These are phyloP conservation scores for Protodeltote pygarga DNA, from an alignment of 2,888 invertebrate genomes.

Conservation along the genomic window DNA sequence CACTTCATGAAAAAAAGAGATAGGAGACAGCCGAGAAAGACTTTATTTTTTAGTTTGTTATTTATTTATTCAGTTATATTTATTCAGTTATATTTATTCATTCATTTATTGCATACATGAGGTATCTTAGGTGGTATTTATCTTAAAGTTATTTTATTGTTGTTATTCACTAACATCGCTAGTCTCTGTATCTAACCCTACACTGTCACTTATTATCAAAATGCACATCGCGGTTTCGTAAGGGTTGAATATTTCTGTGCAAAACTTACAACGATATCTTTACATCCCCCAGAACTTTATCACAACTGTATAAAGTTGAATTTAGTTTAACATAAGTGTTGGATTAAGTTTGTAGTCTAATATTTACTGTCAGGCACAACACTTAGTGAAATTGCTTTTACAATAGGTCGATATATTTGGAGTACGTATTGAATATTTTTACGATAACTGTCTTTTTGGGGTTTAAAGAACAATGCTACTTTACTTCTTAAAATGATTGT, in stretches of 20 bases:
- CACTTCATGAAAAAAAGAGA: too few species aligned
- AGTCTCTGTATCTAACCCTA: slow-evolving; percentile 48
- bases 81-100: too few species aligned
- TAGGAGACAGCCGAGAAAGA: too few species aligned
- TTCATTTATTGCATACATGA: too few species aligned
- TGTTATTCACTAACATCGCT: too few species aligned
- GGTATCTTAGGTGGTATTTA: too few species aligned
- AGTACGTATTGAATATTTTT: slow-evolving; percentile 16
- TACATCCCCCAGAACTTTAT: slow-evolving; percentile 32
- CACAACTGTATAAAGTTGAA: slow-evolving; percentile 15
- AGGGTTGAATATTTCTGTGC: slow-evolving; percentile 77
- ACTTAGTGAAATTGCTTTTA: slow-evolving; percentile 40
- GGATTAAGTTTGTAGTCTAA: slow-evolving; percentile 10
- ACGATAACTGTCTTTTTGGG: slow-evolving; percentile 19
- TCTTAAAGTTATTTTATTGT: neutral
- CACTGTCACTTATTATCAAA: slow-evolving; percentile 78
- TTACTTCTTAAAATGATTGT: neutral
- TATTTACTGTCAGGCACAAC: slow-evolving; percentile 26
- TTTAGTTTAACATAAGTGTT: neutral
- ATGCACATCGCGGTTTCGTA: slow-evolving; percentile 82
- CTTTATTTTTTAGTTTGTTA: too few species aligned
- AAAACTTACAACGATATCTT: slow-evolving; percentile 43
- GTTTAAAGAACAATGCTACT: neutral
- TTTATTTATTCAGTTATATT: too few species aligned
- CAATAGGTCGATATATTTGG: slow-evolving; percentile 27